Base-by-base conservation (phyloP, 2,113 vertebrate genomes). In the Aphyosemion australe region DNA sequence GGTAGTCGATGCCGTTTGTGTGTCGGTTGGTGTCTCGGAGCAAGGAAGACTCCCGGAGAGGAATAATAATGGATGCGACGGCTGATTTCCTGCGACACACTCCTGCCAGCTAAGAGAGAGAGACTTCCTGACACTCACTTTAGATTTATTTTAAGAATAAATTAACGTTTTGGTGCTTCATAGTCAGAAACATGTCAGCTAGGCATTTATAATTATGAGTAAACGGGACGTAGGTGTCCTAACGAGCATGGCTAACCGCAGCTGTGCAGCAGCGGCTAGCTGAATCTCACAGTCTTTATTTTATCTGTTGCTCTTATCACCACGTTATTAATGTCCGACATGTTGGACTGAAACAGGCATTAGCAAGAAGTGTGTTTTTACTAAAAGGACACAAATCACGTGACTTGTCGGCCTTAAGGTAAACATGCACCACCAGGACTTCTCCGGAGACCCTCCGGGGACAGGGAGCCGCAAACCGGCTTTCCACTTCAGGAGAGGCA, bases 351-450 rank as follows among this genome's bases (percentile, higher is more conserved):
- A 63, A 31, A 26, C 5, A 1, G 5, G 21, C 8, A 12, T 18
- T 20, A 4, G 41, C 34, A 10, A 11, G 34, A 32, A 15, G 8
- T 65, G 32, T 76, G 52, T 16, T 18, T 63, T n/a, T 74, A 5
- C 9, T 37, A 37, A 74, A 74, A 83, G 70, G 57, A 79, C 79
- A 69, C 72, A 79, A 82, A 83, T 79, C 78, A 72, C 69, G 72
- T 68, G 82, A 85, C 76, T 83, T 83, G 37, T 37, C 37, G 52
- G 52, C 18, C 8, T 60, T 18, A 48, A 84, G 64, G 77, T 76
- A 69, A 84, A 91, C 87, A 98, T 98, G 96, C 94, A 97, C 89
- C 96, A 98, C 86, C 93, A 95, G 86, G 94, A 96, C 74, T 94
- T 93, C 83, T 87, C 94, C 13, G 95, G 94, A 86, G 95, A 97